phyloP scores from a whole-genome alignment of 2,888 invertebrate genomes.

The Sphaeridia pumilis region DNA sequence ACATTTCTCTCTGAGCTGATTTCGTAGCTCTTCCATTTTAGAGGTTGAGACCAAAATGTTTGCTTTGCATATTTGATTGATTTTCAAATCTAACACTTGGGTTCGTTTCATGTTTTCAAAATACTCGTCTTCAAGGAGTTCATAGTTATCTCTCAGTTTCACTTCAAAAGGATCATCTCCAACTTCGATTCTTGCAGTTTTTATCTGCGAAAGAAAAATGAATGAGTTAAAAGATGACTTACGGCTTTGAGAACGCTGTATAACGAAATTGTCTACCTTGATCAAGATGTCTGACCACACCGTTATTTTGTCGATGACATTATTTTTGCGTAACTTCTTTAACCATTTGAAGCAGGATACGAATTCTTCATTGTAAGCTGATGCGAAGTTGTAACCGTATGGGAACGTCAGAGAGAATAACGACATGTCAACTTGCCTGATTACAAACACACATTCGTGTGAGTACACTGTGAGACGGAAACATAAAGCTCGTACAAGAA shows the following conservation, averaged over 20 bases:
- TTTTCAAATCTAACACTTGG: conserved; percentile 76
- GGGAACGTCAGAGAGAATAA: conserved; percentile 50
- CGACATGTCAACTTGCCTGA: conserved; percentile 45
- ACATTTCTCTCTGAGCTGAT: conserved; percentile 74
- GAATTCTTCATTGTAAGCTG: conserved; percentile 75
- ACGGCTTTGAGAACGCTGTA: background rate
- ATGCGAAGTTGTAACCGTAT: conserved; percentile 74
- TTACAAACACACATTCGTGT: conserved; percentile 44
- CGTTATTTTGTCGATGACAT: conserved; percentile 55
- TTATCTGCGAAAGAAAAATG: conserved; percentile 48
- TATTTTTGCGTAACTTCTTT: conserved; percentile 65
- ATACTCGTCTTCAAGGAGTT: conserved; percentile 87
- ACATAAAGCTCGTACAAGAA: background rate
- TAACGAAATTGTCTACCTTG: conserved; percentile 51
- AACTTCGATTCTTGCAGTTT: conserved; percentile 80
- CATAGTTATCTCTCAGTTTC: conserved; percentile 87
- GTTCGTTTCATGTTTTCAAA: conserved; percentile 82
- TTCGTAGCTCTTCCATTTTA: conserved; percentile 79
- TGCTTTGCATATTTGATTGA: conserved; percentile 66
- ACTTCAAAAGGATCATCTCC: conserved; percentile 98
- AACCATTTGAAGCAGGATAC: conserved; percentile 91
- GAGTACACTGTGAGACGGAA: too few species aligned
- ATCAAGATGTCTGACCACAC: conserved; percentile 76
- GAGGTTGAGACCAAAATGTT: conserved; percentile 71
- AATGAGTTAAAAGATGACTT: background rate